phyloP scores from a whole-genome alignment of 2,113 vertebrate genomes.

The Platichthys flesus region DNA sequence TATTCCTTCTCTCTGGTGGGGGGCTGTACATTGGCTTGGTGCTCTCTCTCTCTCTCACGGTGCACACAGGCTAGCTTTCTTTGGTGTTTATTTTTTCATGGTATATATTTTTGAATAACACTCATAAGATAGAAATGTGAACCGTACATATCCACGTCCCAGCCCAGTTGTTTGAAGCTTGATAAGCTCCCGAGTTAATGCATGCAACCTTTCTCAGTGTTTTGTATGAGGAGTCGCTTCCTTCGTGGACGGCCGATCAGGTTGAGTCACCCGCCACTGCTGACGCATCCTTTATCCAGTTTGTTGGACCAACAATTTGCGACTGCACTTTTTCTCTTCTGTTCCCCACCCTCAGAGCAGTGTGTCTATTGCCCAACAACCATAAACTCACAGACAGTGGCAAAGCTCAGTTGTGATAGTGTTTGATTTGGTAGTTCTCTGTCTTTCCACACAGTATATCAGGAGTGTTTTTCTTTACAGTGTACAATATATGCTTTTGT shows the following conservation, averaged over 20 bases:
- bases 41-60: slow-evolving; percentile 37
- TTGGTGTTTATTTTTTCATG: slow-evolving; percentile 30
- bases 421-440: slow-evolving; percentile 48
- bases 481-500: slow-evolving; percentile 60
- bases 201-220: slow-evolving; percentile 68
- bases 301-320: slow-evolving; percentile 74
- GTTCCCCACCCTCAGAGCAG: slow-evolving; percentile 39
- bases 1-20: slow-evolving; percentile 55
- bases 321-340: slow-evolving; percentile 67
- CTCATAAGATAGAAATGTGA: slow-evolving; percentile 73
- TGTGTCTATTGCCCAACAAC: slow-evolving; percentile 54
- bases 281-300: slow-evolving; percentile 55
- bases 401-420: slow-evolving; percentile 56
- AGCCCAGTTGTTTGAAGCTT: slow-evolving; percentile 59
- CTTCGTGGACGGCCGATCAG: slow-evolving; percentile 25
- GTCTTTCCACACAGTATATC: slow-evolving; percentile 49
- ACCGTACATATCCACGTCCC: slow-evolving; percentile 52
- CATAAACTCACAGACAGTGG: slow-evolving; percentile 54
- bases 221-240: slow-evolving; percentile 45
- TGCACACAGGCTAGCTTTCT: slow-evolving; percentile 45
- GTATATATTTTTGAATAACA: slow-evolving; percentile 35
- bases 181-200: slow-evolving; percentile 63
- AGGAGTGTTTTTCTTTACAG: slow-evolving; percentile 47
- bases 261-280: slow-evolving; percentile 48
- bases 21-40: slow-evolving; percentile 57